Percentiles rank a stretch among this genome's conserved stretches.
These are phyloP conservation scores for Apamea epomidion DNA, from an alignment of 2,888 invertebrate species.

Conservation along the genomic window DNA sequence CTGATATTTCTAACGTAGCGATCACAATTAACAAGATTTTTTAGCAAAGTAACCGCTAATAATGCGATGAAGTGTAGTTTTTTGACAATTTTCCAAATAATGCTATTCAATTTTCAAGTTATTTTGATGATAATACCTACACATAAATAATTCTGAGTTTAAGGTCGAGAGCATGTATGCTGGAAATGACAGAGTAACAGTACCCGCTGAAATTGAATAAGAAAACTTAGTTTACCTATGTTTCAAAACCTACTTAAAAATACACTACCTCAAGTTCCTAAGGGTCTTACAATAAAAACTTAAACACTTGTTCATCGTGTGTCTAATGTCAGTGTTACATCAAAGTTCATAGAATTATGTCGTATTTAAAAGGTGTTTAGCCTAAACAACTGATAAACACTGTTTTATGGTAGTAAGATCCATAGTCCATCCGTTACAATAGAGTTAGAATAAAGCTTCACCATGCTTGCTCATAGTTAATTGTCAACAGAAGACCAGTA, in stretches of 20 bases:
- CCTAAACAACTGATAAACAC: no score
- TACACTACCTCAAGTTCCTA: not conserved
- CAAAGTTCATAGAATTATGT: no score
- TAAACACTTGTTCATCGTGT: no score
- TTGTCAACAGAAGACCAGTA: no score
- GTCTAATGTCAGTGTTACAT: no score
- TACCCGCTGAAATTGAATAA: not conserved
- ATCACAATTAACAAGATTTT: constrained; percentile 55
- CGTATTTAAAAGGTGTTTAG: no score
- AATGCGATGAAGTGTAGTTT: constrained; percentile 65
- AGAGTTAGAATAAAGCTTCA: not conserved
- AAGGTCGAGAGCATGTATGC: not conserved
- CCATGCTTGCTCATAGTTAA: not conserved
- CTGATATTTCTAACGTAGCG: constrained; percentile 65
- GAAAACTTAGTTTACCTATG: not conserved
- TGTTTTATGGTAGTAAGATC: no score
- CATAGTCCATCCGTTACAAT: no score
- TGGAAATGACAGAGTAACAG: not conserved
- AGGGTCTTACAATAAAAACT: not conserved
- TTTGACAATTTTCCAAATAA: constrained; percentile 72
- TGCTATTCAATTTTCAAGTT: constrained; percentile 33
- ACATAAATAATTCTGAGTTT: not conserved
- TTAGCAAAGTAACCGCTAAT: constrained; percentile 55
- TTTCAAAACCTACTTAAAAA: not conserved
- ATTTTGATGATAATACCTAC: not conserved